phyloP scores from a whole-genome alignment of 2,888 invertebrate genomes.

The Caenorhabditis panamensis region DNA sequence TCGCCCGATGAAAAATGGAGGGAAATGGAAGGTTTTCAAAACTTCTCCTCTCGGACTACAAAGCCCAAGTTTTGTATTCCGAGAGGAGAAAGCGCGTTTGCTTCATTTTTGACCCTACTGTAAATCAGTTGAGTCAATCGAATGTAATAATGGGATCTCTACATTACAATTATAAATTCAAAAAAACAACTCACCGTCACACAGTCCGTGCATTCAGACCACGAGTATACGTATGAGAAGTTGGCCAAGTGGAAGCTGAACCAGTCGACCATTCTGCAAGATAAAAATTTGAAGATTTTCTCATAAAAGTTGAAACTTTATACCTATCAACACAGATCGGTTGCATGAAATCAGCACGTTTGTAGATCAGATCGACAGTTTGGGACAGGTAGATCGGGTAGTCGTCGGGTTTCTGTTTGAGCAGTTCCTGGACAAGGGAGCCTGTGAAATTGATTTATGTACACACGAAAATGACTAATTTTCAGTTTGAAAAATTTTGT shows the following conservation, averaged over 20 bases:
- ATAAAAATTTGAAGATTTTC: not conserved
- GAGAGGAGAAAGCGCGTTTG: too few relatives aligned
- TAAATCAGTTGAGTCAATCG: too few relatives aligned
- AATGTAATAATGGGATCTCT: too few relatives aligned
- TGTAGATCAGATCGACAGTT: conserved; percentile 96
- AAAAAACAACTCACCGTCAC: conserved; percentile 69
- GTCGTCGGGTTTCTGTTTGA: conserved; percentile 95
- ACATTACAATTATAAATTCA: not conserved
- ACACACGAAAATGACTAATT: not conserved
- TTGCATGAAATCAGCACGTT: conserved; percentile 97
- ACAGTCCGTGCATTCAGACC: conserved; percentile 85
- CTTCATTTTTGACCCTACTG: too few relatives aligned
- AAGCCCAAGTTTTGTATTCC: too few relatives aligned
- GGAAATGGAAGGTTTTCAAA: too few relatives aligned
- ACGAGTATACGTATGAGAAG: conserved; percentile 99
- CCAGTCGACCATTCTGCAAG: conserved; percentile 93
- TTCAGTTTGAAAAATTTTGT: not conserved
- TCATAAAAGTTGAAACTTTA: conserved; percentile 10
- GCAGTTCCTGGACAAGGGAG: conserved; percentile 94
- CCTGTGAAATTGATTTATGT: conserved; percentile 86
- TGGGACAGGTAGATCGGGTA: conserved; percentile 96
- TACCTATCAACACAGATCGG: conserved; percentile 94
- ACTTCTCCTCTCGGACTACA: too few relatives aligned
- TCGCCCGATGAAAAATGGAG: too few relatives aligned
- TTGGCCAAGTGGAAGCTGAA: conserved; percentile 98